Percentiles rank a stretch among this genome's conserved stretches.
phyloP scores from a whole-genome alignment of 2,888 invertebrate genomes.

The Stratiomys singularior region DNA sequence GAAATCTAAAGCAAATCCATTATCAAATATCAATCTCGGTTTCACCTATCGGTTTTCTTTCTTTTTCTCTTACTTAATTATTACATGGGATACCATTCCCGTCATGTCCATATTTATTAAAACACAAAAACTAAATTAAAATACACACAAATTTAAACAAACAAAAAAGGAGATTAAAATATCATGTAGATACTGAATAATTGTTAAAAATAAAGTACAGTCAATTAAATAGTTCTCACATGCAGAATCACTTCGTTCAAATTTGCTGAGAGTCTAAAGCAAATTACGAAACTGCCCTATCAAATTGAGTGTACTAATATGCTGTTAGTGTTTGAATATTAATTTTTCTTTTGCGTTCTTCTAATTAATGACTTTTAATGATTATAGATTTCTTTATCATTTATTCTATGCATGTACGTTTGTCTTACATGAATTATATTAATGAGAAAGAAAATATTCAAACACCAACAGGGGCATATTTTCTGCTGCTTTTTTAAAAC shows the following conservation, averaged over 20 bases:
- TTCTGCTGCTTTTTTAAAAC: constrained; percentile 49
- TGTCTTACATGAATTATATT: not conserved
- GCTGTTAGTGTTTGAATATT: constrained; percentile 53
- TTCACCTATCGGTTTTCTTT: not conserved
- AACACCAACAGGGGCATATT: constrained; percentile 53
- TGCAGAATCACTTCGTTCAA: constrained; percentile 40
- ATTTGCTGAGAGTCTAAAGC: constrained; percentile 18
- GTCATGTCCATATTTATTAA: not conserved
- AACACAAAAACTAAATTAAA: not conserved
- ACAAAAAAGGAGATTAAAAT: not conserved
- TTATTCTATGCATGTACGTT: constrained; percentile 16
- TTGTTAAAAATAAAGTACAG: constrained; percentile 49
- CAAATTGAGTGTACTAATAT: constrained; percentile 52
- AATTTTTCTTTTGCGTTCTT: constrained; percentile 25
- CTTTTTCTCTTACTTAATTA: too few relatives aligned
- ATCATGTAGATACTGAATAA: too few relatives aligned
- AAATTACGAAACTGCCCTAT: constrained; percentile 48
- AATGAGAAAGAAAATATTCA: constrained; percentile 46
- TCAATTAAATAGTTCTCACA: constrained; percentile 54
- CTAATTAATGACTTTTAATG: constrained; percentile 9
- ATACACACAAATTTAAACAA: not conserved
- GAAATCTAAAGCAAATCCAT: not conserved
- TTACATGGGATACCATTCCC: not conserved
- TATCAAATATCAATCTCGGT: not conserved
- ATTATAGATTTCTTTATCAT: constrained; percentile 34